These are phyloP conservation scores for Empis livida DNA, from an alignment of 2,888 invertebrate genomes.

Conservation along the genomic window DNA sequence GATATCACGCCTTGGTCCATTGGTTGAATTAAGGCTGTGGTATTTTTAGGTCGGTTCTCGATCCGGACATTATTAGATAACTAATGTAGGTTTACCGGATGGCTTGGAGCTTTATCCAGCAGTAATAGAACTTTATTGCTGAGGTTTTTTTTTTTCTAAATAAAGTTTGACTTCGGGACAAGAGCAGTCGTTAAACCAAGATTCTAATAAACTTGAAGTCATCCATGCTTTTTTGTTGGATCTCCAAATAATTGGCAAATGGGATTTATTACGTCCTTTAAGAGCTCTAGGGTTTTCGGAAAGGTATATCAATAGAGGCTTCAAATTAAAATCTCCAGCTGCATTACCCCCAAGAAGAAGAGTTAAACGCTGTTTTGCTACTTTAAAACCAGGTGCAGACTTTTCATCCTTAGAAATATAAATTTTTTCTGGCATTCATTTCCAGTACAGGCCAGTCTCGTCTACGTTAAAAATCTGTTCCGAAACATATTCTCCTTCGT, in stretches of 20 bases:
- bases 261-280: too few species aligned
- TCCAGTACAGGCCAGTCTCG: slow-evolving; percentile 17
- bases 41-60: too few species aligned
- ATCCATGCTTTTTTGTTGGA: too few species aligned
- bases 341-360: slow-evolving; percentile 19
- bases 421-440: slow-evolving; percentile 19
- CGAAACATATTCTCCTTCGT: slow-evolving; percentile 12
- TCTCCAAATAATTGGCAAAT: too few species aligned
- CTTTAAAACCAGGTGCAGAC: slow-evolving; percentile 14
- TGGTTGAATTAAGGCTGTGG: too few species aligned
- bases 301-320: too few species aligned
- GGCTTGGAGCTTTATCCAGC: slow-evolving; percentile 1
- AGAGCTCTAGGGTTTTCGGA: too few species aligned
- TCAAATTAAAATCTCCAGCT: slow-evolving; percentile 19
- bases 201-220: too few species aligned
- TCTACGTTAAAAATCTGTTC: slow-evolving; percentile 18
- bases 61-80: background rate
- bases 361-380: slow-evolving; percentile 19
- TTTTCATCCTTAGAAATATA: slow-evolving; percentile 20
- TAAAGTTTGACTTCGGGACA: too few species aligned
- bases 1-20: background rate
- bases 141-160: slow-evolving; percentile 8
- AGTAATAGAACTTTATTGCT: background rate
- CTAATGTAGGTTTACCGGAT: too few species aligned
- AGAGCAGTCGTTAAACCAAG: too few species aligned